Conservation (phyloP, 2,797 vertebrate genomes). For the Tapera naevia region DNA sequence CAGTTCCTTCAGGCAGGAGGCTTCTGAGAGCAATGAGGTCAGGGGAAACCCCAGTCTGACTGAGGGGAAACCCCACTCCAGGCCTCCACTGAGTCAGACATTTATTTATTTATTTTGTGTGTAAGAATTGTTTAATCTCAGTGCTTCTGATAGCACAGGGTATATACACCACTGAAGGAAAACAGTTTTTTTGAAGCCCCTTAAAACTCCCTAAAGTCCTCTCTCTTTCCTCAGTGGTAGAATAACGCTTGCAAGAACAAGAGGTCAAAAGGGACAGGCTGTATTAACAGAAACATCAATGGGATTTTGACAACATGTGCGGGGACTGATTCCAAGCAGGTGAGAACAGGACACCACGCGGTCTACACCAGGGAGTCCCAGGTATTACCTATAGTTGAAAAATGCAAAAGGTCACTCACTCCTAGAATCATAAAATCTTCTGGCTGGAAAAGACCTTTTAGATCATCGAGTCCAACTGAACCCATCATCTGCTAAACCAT, state of each 20-base stretch:
- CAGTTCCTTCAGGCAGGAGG: conserved; percentile 26
- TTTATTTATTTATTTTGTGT: conserved; percentile 40
- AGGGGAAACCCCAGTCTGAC: conserved; percentile 54
- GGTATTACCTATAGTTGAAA: background rate
- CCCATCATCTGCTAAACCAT: too few species aligned
- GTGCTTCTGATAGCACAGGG: background rate
- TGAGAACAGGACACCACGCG: background rate
- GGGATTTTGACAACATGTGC: background rate
- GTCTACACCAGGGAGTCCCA: background rate
- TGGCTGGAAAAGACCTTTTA: too few species aligned
- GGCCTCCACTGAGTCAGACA: conserved; percentile 64
- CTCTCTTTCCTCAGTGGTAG: background rate
- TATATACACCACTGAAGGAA: background rate
- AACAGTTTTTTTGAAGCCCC: background rate
- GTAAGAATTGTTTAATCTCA: conserved; percentile 13
- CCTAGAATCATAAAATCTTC: too few species aligned
- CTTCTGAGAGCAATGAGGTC: conserved; percentile 48
- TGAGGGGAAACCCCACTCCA: conserved; percentile 66
- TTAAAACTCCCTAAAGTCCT: background rate
- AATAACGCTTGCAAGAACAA: background rate
- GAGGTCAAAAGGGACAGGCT: background rate
- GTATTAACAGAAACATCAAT: background rate
- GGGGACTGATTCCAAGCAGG: background rate
- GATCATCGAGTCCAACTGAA: too few species aligned
- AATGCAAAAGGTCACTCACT: background rate